These are phyloP conservation scores for Alviniconcha marisindica DNA, from an alignment of 1,140 invertebrate genomes.

Conservation along the genomic window DNA sequence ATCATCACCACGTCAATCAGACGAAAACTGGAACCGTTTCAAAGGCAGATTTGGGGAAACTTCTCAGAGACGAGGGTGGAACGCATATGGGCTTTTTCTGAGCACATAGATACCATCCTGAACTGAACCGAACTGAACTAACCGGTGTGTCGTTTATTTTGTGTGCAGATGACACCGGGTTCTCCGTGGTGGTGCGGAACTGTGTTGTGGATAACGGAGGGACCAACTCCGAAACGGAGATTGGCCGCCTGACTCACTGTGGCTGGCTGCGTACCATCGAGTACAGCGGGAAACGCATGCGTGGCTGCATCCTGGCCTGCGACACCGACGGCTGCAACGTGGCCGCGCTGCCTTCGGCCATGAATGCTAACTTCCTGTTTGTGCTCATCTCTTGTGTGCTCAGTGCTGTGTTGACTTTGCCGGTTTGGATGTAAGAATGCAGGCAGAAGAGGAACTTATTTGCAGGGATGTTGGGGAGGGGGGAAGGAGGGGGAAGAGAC, in stretches of 20 bases:
- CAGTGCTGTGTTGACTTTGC: conserved; percentile 1
- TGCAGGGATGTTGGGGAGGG: background rate
- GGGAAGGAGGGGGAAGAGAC: background rate
- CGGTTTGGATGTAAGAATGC: background rate
- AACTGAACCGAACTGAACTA: no score
- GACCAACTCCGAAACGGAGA: conserved; percentile 71
- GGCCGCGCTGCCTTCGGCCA: conserved; percentile 34
- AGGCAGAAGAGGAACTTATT: background rate
- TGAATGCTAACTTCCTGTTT: background rate
- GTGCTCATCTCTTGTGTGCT: background rate
- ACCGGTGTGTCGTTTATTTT: no score
- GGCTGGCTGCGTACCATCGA: conserved; percentile 70
- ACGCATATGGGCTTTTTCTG: no score
- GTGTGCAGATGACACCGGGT: conserved; percentile 36
- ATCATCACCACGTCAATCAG: no score
- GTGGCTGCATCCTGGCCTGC: conserved; percentile 80
- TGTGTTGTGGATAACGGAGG: conserved; percentile 79
- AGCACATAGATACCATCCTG: no score
- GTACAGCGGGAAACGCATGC: conserved; percentile 62
- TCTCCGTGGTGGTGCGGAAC: conserved; percentile 75
- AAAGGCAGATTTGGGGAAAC: no score
- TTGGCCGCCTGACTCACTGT: conserved; percentile 71
- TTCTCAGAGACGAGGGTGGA: no score
- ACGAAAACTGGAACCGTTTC: no score
- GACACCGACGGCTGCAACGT: conserved; percentile 78